Evolutionary conservation across 1,140 invertebrate species (phyloP), one percentile per base, ranked within the genome.

Genomic region (Hyles vespertilio): DNA sequence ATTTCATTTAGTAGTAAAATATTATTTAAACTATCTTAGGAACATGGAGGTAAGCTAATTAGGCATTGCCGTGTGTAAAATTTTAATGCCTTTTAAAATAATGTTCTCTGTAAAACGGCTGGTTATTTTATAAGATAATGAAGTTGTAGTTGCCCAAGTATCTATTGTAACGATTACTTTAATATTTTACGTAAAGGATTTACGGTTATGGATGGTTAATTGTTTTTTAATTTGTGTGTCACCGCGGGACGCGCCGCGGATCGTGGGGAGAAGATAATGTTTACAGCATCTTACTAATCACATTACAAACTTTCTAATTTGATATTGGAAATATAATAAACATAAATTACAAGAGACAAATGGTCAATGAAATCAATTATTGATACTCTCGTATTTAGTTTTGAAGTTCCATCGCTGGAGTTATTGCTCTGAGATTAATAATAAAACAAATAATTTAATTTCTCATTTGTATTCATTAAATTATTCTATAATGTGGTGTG

Each of bases 211-310:
- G 60, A 32, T 56, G 58, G 43, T 70, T 75, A 79, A 77, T 79
- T 79, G 72, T 58, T 61, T 70, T 74, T 77, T 68, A 69, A 81
- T 79, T 78, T 75, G 74, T 72, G 64, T 69, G 59, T 70, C 78
- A 33, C 78, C 56, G 66, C 72, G 67, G 74, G 78, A 69, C 10
- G 66, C 67, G 57, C 56, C 64, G 61, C 69, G 66, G 68, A 70
- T 81, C 65, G 74, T 74, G 78, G 63, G 59, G 61, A 69, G 33
- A 53, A 67, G 69, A 72, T 75, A 75, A 70, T 58, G 48, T 63
- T 65, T 60, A 63, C 58, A 49, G 40, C 44, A 56, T 65, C 43
- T 61, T 56, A 64, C 56, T 53, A 33, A 48, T 51, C 57, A 48
- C 61, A 63, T 67, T 64, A 61, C 10, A 63, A 69, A 67, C 67